phyloP scores from a whole-genome alignment of 2,797 vertebrate species.

The Chelmon rostratus region DNA sequence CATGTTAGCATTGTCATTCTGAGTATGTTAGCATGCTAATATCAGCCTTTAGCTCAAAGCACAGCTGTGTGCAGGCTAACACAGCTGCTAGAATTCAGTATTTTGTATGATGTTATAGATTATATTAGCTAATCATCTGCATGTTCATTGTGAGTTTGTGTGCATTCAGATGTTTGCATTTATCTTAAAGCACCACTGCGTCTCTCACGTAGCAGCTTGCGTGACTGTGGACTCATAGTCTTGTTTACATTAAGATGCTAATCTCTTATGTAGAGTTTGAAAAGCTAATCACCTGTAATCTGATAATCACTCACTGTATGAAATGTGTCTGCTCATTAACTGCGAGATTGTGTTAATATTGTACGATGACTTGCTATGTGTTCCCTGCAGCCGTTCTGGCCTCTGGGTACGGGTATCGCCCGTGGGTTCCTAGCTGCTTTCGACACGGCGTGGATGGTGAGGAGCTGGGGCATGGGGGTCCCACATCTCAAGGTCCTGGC shows the following conservation, averaged over 20 bases:
- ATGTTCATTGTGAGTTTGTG: neutral
- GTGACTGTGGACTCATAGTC: neutral
- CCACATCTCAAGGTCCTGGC: constrained; percentile 89
- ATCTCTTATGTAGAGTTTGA: neutral
- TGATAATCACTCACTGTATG: neutral
- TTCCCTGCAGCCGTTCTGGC: constrained; percentile 94
- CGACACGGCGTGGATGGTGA: constrained; percentile 94
- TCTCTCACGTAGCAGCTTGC: neutral
- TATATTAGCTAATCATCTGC: neutral
- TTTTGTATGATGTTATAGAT: neutral
- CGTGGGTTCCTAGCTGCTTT: constrained; percentile 94
- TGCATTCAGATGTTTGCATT: neutral
- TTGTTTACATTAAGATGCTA: neutral
- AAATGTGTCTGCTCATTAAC: neutral
- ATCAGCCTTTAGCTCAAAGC: no score
- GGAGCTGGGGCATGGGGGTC: constrained; percentile 89
- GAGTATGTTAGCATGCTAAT: neutral
- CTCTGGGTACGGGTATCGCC: constrained; percentile 93
- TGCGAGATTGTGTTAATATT: neutral
- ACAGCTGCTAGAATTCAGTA: neutral
- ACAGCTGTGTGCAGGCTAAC: neutral
- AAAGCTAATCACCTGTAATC: neutral
- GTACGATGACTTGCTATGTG: neutral
- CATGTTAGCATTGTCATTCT: neutral
- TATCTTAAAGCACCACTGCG: neutral